A percentile compares a stretch with the other conserved stretches of the same genome.
phyloP scores from a whole-genome alignment of 2,888 invertebrate genomes.

The Ophion obscuratus region DNA sequence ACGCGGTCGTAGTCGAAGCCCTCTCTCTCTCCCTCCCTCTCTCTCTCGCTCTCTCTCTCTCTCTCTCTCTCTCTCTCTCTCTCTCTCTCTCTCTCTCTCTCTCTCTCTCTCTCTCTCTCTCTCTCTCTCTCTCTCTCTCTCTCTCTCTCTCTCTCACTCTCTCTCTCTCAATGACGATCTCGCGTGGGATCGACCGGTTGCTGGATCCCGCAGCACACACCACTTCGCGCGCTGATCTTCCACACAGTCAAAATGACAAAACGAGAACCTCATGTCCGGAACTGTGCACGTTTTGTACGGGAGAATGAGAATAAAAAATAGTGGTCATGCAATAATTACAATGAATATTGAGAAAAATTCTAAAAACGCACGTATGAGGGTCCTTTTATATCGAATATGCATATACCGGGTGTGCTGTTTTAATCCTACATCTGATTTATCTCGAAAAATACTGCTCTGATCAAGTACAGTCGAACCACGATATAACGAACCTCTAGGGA shows the following conservation, averaged over 20 bases:
- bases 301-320: not conserved
- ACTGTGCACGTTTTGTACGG: not conserved
- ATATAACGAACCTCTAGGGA: no score
- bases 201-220: constrained; percentile 33
- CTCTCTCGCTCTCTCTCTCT: constrained; percentile 34
- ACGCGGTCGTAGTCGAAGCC: constrained; percentile 17
- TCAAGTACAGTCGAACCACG: no score
- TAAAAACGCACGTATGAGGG: no score
- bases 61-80: constrained; percentile 20
- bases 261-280: not conserved
- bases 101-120: constrained; percentile 37
- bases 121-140: constrained; percentile 35
- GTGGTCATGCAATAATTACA: not conserved
- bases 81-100: constrained; percentile 41
- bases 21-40: constrained; percentile 30
- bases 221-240: constrained; percentile 31
- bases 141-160: constrained; percentile 12
- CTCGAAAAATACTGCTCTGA: no score
- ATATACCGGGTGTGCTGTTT: not conserved
- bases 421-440: not conserved
- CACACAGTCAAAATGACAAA: constrained; percentile 20
- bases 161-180: constrained; percentile 53
- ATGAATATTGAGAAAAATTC: no score
- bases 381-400: no score
- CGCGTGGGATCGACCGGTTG: constrained; percentile 70